phyloP scores from a whole-genome alignment of 2,797 vertebrate genomes.

The Denticeps clupeoides region DNA sequence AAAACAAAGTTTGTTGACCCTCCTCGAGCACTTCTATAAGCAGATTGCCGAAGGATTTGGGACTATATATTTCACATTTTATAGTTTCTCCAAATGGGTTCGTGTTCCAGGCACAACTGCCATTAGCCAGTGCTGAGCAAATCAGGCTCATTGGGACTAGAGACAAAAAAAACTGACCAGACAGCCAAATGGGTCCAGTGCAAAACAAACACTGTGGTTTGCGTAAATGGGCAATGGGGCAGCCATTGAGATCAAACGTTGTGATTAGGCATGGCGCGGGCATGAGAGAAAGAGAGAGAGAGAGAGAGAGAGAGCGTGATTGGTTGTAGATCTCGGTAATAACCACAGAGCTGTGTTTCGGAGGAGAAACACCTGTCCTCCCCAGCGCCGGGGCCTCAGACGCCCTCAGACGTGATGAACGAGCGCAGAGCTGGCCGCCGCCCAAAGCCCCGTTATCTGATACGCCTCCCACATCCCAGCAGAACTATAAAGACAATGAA shows the following conservation, averaged over 20 bases:
- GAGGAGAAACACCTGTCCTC: conserved; percentile 40
- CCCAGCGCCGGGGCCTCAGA: background rate
- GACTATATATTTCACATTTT: too few species aligned
- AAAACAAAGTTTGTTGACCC: too few species aligned
- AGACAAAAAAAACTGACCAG: background rate
- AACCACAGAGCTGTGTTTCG: conserved; percentile 3
- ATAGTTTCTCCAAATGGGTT: too few species aligned
- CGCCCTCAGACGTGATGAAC: conserved; percentile 9
- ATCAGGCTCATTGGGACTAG: background rate
- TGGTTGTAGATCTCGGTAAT: conserved; percentile 18
- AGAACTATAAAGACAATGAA: conserved; percentile 30
- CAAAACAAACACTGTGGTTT: background rate
- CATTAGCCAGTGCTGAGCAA: background rate
- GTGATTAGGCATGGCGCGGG: background rate
- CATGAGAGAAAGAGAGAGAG: background rate
- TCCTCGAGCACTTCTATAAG: too few species aligned
- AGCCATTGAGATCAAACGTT: background rate
- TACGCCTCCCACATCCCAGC: conserved; percentile 35
- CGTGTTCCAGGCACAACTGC: too few species aligned
- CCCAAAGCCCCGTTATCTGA: conserved; percentile 39
- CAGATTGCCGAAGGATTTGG: too few species aligned
- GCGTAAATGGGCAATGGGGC: background rate
- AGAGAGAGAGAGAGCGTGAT: conserved; percentile 7
- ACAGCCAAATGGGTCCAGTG: background rate
- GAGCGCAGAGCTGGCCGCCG: conserved; percentile 29